Percentiles rank a stretch among this genome's conserved stretches.
Conservation (phyloP, 2,888 invertebrate genomes). For the Sycophila texana region DNA sequence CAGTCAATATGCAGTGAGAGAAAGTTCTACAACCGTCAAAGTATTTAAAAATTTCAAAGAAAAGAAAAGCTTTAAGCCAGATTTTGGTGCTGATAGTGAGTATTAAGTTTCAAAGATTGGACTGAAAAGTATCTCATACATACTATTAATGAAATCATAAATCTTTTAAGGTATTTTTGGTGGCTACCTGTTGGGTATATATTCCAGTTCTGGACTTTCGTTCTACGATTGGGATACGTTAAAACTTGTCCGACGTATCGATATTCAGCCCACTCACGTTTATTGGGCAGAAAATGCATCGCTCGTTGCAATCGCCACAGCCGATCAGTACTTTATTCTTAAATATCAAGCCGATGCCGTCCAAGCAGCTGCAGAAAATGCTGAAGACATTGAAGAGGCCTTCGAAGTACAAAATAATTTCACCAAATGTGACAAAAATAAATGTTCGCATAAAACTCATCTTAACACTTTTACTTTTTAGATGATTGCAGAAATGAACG, state of each 20-base stretch:
- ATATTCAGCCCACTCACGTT: conserved; percentile 94
- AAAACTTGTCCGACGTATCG: conserved; percentile 94
- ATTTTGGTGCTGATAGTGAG: conserved; percentile 94
- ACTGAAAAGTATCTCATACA: conserved; percentile 1
- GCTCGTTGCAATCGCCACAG: conserved; percentile 94
- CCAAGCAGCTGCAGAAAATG: conserved; percentile 85
- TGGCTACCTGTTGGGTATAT: conserved; percentile 92
- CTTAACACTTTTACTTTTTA: conserved; percentile 67
- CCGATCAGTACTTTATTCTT: conserved; percentile 96
- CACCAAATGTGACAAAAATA: background rate
- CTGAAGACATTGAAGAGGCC: conserved; percentile 92
- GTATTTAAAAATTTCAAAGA: conserved; percentile 99
- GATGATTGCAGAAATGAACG: conserved; percentile 91
- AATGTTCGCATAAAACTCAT: background rate
- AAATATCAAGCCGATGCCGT: conserved; percentile 91
- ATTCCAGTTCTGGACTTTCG: conserved; percentile 90
- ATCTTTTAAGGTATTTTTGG: conserved; percentile 86
- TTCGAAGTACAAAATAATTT: conserved; percentile 84
- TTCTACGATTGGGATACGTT: conserved; percentile 99
- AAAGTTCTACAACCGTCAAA: conserved; percentile 92
- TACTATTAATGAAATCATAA: background rate
- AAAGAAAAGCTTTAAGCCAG: conserved; percentile 95
- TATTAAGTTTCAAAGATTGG: conserved; percentile 44
- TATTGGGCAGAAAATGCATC: conserved; percentile 98
- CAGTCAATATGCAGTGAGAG: conserved; percentile 92